Percentiles rank a stretch among this genome's conserved stretches.
These are phyloP conservation scores for Rhopilema esculentum DNA, from an alignment of 30 jellyfish, hydroid and myxozoan genomes.

Conservation along the genomic window DNA sequence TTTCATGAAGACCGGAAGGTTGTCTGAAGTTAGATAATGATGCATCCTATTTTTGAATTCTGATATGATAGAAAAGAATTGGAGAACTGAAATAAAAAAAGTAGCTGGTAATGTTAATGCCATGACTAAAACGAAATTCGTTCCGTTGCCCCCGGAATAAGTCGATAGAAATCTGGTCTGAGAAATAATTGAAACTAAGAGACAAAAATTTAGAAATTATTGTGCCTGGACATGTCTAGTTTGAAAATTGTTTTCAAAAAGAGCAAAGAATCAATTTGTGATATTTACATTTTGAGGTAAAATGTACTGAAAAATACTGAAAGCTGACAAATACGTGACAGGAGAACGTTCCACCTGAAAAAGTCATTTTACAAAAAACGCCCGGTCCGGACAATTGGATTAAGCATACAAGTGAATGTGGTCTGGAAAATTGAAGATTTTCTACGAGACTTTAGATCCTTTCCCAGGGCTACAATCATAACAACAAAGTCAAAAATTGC, in stretches of 20 bases:
- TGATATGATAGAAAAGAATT: neutral
- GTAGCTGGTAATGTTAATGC: neutral
- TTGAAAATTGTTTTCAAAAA: neutral
- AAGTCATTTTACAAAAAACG: no score
- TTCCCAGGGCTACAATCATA: no score
- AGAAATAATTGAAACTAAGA: neutral
- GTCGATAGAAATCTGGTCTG: neutral
- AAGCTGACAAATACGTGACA: no score
- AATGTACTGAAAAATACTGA: no score
- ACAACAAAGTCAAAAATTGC: no score
- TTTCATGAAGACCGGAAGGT: neutral
- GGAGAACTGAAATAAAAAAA: neutral
- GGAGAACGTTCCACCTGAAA: no score
- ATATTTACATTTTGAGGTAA: no score
- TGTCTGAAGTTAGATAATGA: neutral
- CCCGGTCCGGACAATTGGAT: no score
- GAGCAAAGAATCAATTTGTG: no score
- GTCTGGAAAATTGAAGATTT: no score
- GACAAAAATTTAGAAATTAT: neutral
- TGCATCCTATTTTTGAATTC: neutral
- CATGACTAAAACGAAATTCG: neutral
- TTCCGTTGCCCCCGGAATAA: neutral
- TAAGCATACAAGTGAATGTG: no score
- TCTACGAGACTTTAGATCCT: no score
- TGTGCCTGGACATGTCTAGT: neutral